A percentile compares a stretch with the other conserved stretches of the same genome.
Evolutionary conservation across 1,140 invertebrate genomes (phyloP).

Genomic region (Drosophila erecta): DNA sequence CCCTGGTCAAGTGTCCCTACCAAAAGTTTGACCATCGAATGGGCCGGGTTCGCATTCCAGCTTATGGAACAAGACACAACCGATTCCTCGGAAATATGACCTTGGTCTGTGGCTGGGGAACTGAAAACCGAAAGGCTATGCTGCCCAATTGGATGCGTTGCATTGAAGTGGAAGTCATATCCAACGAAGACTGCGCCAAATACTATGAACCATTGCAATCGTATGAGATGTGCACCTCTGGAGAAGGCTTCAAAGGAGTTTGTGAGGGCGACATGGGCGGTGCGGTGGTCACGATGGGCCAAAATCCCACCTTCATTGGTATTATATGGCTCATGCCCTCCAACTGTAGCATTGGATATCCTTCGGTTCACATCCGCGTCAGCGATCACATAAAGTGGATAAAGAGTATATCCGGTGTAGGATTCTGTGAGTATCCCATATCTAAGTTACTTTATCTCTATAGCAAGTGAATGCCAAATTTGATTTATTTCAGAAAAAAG

Average conservation of each 20-base stretch:
- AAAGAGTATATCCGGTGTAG: neutral
- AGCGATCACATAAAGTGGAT: constrained; percentile 1
- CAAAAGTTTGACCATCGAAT: neutral
- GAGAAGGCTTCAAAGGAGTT: neutral
- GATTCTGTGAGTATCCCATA: neutral
- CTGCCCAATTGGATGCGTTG: neutral
- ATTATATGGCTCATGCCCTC: neutral
- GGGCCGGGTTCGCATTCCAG: neutral
- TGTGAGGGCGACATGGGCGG: neutral
- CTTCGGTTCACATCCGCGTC: constrained; percentile 1
- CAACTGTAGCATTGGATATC: neutral
- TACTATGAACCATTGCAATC: neutral
- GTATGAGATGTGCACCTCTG: neutral
- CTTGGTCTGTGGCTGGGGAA: neutral
- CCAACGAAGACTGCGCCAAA: neutral
- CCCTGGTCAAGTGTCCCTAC: neutral
- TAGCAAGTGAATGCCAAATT: neutral
- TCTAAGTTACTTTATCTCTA: neutral
- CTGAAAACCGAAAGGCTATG: neutral
- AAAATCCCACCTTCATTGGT: neutral
- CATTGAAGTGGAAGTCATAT: neutral
- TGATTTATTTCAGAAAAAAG: neutral
- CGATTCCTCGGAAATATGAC: neutral
- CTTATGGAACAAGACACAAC: neutral
- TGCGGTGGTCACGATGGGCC: neutral